These are phyloP conservation scores for Protobothrops mucrosquamatus DNA, from an alignment of 2,113 vertebrate genomes.

Conservation along the genomic window DNA sequence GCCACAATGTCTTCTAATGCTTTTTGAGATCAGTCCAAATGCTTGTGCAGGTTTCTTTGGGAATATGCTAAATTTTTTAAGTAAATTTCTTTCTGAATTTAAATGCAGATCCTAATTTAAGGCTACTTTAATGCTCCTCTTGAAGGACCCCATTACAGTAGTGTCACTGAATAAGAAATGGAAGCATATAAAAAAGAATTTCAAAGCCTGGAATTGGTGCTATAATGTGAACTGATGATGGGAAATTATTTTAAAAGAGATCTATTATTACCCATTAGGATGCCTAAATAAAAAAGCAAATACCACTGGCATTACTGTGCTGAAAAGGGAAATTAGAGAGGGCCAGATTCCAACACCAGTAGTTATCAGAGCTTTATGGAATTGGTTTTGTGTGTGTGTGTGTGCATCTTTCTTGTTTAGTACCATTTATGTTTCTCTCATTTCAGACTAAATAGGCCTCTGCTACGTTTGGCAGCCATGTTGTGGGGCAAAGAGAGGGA, in stretches of 20 bases:
- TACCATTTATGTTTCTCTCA: conserved; percentile 48
- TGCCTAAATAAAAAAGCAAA: conserved; percentile 61
- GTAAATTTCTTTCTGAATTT: conserved; percentile 36
- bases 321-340: conserved; percentile 50
- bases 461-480: conserved; percentile 35
- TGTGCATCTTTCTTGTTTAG: not conserved
- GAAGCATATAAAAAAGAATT: conserved; percentile 48
- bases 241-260: conserved; percentile 65
- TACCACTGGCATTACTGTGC: conserved; percentile 48
- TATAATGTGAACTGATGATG: conserved; percentile 61
- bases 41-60: not conserved
- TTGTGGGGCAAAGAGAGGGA: not conserved
- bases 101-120: conserved; percentile 33
- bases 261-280: conserved; percentile 60
- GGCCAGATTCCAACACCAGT: conserved; percentile 48
- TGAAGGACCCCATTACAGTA: conserved; percentile 35
- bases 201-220: conserved; percentile 44
- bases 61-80: not conserved
- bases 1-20: not conserved
- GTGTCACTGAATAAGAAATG: conserved; percentile 41
- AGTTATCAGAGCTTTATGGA: conserved; percentile 40
- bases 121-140: conserved; percentile 32
- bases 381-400: conserved; percentile 22
- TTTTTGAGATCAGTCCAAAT: conserved; percentile 42
- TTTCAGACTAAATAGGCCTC: conserved; percentile 30